A percentile compares a stretch with the other conserved stretches of the same genome.
Conservation (phyloP, 1,140 invertebrate genomes). For the Harlomillsia oculata region DNA sequence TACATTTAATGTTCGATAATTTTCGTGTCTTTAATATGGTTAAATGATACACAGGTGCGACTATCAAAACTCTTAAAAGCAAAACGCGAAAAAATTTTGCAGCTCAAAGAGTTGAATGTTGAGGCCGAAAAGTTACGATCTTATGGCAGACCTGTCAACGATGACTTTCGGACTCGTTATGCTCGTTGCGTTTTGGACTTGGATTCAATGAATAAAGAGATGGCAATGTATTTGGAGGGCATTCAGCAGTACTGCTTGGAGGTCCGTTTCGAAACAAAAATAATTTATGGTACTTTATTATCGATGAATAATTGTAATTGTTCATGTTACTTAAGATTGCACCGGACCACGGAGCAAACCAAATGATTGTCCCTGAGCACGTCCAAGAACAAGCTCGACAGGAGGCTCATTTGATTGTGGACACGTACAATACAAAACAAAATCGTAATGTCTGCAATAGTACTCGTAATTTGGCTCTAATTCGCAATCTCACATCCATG, state of each 20-base stretch:
- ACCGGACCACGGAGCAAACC: slow-evolving; percentile 73
- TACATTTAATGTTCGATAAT: not conserved
- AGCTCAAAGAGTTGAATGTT: slow-evolving; percentile 76
- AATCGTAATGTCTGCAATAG: slow-evolving; percentile 44
- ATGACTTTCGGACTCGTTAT: slow-evolving; percentile 83
- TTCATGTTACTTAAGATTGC: slow-evolving; percentile 50
- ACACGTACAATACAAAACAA: slow-evolving; percentile 53
- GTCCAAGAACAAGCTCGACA: slow-evolving; percentile 74
- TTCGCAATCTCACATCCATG: slow-evolving; percentile 78
- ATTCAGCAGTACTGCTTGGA: slow-evolving; percentile 75
- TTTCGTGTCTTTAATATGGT: slow-evolving; percentile 6
- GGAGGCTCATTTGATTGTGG: slow-evolving; percentile 70
- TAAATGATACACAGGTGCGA: slow-evolving; percentile 44
- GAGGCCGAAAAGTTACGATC: slow-evolving; percentile 79
- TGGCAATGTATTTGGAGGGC: slow-evolving; percentile 72
- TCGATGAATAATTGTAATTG: not conserved
- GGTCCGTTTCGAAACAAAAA: slow-evolving; percentile 38
- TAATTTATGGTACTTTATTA: not conserved
- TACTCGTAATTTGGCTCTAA: slow-evolving; percentile 53
- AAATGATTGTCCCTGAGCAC: slow-evolving; percentile 76
- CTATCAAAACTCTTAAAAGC: slow-evolving; percentile 73
- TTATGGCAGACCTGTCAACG: slow-evolving; percentile 56
- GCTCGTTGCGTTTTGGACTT: slow-evolving; percentile 79
- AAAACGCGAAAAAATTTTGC: slow-evolving; percentile 71
- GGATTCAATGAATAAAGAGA: slow-evolving; percentile 79